A percentile compares a stretch with the other conserved stretches of the same genome.
phyloP scores from a whole-genome alignment of 1,140 invertebrate genomes.

The Andricus grossulariae region DNA sequence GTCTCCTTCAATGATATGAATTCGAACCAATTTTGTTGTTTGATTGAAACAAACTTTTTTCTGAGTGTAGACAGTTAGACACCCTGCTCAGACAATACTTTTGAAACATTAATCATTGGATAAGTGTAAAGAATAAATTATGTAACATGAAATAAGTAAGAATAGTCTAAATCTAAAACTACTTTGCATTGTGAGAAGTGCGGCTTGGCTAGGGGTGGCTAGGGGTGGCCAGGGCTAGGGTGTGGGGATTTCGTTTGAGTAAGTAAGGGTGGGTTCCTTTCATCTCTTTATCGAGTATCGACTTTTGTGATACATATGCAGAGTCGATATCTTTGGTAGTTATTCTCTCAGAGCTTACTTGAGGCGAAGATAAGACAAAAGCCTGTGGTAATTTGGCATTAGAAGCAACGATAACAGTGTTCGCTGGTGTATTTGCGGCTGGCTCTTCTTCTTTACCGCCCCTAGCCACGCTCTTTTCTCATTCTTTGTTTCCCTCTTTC shows the following conservation, averaged over 20 bases:
- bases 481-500: neutral
- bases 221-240: neutral
- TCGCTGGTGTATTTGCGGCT: neutral
- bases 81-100: too few relatives aligned
- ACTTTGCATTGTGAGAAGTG: too few relatives aligned
- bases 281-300: conserved; percentile 67
- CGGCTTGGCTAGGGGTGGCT: too few relatives aligned
- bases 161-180: too few relatives aligned
- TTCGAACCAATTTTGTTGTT: too few relatives aligned
- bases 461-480: conserved; percentile 23
- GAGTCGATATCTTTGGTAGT: conserved; percentile 72
- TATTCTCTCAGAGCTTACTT: conserved; percentile 70
- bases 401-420: conserved; percentile 56
- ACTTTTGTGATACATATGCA: conserved; percentile 69
- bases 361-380: conserved; percentile 67
- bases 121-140: too few relatives aligned
- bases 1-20: too few relatives aligned
- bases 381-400: conserved; percentile 66
- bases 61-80: too few relatives aligned
- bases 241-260: conserved; percentile 28
- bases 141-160: too few relatives aligned
- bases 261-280: conserved; percentile 31
- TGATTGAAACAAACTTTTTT: too few relatives aligned
- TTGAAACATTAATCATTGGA: too few relatives aligned
- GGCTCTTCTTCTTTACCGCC: conserved; percentile 6